Percentiles rank a stretch among this genome's conserved stretches.
phyloP scores from a whole-genome alignment of 2,888 invertebrate species.

The Amaurobius ferox region DNA sequence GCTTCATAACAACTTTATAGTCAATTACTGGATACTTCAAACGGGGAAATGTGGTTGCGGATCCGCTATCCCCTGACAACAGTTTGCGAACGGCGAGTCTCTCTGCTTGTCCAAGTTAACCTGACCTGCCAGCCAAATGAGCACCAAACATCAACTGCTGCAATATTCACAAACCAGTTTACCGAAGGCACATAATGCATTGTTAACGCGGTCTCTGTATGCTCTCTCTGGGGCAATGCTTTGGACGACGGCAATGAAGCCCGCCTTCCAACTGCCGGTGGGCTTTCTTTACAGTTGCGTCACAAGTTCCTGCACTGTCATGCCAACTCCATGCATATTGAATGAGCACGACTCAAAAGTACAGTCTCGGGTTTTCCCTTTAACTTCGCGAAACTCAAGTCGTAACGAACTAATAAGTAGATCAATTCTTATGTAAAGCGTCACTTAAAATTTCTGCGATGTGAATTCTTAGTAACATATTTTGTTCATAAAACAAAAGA shows the following conservation, averaged over 20 bases:
- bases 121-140: constrained; percentile 67
- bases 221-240: constrained; percentile 27
- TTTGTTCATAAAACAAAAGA: too few species aligned
- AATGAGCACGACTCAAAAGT: constrained; percentile 56
- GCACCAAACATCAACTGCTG: constrained; percentile 70
- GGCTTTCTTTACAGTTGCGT: constrained; percentile 62
- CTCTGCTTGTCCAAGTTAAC: constrained; percentile 53
- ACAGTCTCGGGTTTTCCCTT: constrained; percentile 35
- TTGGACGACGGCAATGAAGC: constrained; percentile 15
- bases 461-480: too few species aligned
- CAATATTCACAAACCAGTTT: constrained; percentile 70
- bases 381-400: constrained; percentile 48
- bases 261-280: constrained; percentile 33
- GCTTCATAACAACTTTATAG: constrained; percentile 70
- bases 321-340: constrained; percentile 52
- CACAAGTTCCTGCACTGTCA: constrained; percentile 54
- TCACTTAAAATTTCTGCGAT: too few species aligned
- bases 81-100: constrained; percentile 43
- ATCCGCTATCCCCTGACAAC: constrained; percentile 65
- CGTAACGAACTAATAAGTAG: constrained; percentile 50
- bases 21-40: constrained; percentile 66
- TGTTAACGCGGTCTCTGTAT: constrained; percentile 61
- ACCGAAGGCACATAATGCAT: constrained; percentile 70
- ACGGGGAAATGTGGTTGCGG: constrained; percentile 36
- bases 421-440: constrained; percentile 5